These are phyloP conservation scores for Eupithecia subfuscata DNA, from an alignment of 2,888 invertebrate genomes.

Conservation along the genomic window DNA sequence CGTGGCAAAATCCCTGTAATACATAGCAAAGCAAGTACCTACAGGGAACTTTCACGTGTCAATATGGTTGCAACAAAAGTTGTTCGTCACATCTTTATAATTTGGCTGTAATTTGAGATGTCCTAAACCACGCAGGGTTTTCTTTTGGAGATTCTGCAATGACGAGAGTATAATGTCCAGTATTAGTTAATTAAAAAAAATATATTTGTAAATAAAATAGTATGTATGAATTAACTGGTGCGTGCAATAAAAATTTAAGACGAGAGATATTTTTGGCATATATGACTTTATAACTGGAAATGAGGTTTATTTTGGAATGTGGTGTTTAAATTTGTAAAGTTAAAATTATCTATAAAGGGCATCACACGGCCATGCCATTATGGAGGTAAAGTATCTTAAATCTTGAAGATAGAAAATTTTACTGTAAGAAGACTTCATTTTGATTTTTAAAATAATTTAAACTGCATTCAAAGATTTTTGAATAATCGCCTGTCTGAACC, in stretches of 20 bases:
- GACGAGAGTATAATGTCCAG: background rate
- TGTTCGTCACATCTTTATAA: constrained; percentile 79
- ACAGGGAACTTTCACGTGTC: constrained; percentile 40
- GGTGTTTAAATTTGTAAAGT: background rate
- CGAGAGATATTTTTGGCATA: background rate
- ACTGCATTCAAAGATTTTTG: no score
- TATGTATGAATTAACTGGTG: no score
- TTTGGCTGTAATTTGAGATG: constrained; percentile 85
- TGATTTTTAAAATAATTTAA: no score
- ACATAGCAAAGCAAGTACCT: constrained; percentile 40
- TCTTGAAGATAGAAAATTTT: no score
- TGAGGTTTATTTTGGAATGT: background rate
- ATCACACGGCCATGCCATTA: no score
- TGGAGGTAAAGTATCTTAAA: no score
- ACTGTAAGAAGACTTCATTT: no score
- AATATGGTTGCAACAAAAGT: constrained; percentile 36
- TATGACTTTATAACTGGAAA: background rate
- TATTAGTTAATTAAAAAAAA: no score
- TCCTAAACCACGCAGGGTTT: constrained; percentile 86
- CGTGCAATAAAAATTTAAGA: no score
- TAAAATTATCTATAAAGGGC: no score
- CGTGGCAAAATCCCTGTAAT: constrained; percentile 37
- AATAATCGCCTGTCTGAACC: no score
- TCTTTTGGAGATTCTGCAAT: constrained; percentile 87
- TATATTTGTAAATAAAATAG: no score